These are phyloP conservation scores for Archocentrus centrarchus DNA, from an alignment of 2,113 vertebrate genomes.

Conservation along the genomic window DNA sequence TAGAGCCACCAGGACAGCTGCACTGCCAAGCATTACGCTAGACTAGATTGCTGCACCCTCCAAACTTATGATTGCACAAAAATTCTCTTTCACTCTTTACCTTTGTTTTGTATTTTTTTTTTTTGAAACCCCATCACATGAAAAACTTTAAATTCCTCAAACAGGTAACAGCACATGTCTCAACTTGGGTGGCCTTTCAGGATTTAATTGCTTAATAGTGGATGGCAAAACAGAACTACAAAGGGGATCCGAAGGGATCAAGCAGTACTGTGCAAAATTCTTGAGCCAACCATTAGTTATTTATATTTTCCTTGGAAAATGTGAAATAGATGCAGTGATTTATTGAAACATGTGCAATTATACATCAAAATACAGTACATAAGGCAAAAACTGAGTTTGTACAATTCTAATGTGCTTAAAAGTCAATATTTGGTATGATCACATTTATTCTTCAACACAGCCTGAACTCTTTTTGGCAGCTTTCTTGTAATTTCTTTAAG, in stretches of 20 bases:
- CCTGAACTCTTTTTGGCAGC: too few species aligned
- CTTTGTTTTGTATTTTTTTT: constrained; percentile 25
- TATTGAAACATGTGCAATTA: too few species aligned
- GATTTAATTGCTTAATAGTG: not conserved
- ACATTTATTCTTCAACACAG: too few species aligned
- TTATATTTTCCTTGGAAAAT: not conserved
- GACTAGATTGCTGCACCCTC: constrained; percentile 1
- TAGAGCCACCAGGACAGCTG: not conserved
- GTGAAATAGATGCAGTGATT: too few species aligned
- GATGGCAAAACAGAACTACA: not conserved
- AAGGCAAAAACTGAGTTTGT: too few species aligned
- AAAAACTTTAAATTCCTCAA: not conserved
- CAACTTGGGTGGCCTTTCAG: not conserved
- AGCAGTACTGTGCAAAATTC: not conserved
- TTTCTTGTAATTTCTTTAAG: too few species aligned
- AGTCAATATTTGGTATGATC: too few species aligned
- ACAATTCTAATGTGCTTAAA: too few species aligned
- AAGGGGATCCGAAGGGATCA: not conserved
- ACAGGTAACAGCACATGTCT: not conserved
- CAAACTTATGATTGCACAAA: not conserved
- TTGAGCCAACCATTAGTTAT: not conserved
- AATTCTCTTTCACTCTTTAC: constrained; percentile 25
- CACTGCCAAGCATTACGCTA: not conserved
- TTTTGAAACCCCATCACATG: not conserved
- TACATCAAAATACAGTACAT: too few species aligned